Percentiles rank a stretch among this genome's conserved stretches.
Conservation (phyloP, 1,140 invertebrate species). For the Maniola jurtina region DNA sequence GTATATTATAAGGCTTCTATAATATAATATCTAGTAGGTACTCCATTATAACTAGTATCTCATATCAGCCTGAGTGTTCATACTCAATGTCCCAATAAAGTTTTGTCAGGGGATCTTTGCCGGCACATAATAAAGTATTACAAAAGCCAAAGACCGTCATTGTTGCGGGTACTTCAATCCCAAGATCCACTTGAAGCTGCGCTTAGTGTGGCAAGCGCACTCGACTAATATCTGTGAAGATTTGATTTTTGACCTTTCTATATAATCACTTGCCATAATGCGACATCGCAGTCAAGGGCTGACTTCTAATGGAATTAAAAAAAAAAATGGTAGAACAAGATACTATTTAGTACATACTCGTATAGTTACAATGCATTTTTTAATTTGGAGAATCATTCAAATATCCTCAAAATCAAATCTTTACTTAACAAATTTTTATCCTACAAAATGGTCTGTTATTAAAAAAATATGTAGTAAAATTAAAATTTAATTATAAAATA, state of each 20-base stretch:
- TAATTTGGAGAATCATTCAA: too few species aligned
- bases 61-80: constrained; percentile 68
- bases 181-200: constrained; percentile 44
- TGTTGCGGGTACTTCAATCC: constrained; percentile 76
- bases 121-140: constrained; percentile 78
- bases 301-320: neutral
- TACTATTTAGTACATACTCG: too few species aligned
- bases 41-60: constrained; percentile 67
- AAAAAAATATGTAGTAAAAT: too few species aligned
- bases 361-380: too few species aligned
- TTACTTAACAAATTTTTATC: too few species aligned
- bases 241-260: neutral
- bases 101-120: constrained; percentile 77
- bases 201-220: constrained; percentile 49
- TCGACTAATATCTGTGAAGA: constrained; percentile 13
- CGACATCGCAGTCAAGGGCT: neutral
- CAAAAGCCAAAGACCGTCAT: constrained; percentile 78
- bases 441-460: too few species aligned
- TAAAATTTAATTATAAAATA: too few species aligned
- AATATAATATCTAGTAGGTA: constrained; percentile 49
- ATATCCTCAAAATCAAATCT: too few species aligned
- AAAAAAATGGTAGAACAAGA: too few species aligned
- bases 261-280: neutral
- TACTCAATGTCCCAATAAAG: constrained; percentile 76
- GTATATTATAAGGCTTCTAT: constrained; percentile 44